Percentiles rank a stretch among this genome's conserved stretches.
phyloP scores from a whole-genome alignment of 2,113 vertebrate genomes.

The Mystacornis crossleyi region DNA sequence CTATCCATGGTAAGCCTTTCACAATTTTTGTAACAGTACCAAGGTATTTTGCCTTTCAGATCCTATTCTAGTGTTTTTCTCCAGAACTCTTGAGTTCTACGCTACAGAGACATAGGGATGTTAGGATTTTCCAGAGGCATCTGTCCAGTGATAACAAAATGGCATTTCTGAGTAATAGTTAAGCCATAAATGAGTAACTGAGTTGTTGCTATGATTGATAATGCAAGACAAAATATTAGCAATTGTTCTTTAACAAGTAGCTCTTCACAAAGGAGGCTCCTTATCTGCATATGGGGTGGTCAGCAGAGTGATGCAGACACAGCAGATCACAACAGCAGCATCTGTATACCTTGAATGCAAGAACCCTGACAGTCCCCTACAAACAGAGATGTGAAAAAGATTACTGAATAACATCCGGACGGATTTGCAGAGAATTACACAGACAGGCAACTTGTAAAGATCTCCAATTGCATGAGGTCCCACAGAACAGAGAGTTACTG shows the following conservation, averaged over 20 bases:
- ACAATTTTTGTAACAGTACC: background rate
- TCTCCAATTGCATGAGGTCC: background rate
- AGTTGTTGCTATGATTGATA: background rate
- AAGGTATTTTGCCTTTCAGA: background rate
- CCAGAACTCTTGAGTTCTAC: background rate
- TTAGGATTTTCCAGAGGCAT: background rate
- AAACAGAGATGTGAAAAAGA: background rate
- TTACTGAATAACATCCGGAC: background rate
- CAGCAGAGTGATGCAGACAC: background rate
- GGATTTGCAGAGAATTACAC: background rate
- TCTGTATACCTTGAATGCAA: background rate
- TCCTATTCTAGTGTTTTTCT: background rate
- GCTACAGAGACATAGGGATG: background rate
- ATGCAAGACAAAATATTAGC: background rate
- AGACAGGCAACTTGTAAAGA: background rate
- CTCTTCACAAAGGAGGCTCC: background rate
- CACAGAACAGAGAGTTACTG: background rate
- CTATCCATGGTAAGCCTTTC: background rate
- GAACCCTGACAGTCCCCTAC: background rate
- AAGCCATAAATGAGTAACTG: background rate
- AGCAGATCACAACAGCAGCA: background rate
- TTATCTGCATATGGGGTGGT: accelerated
- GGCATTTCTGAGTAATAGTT: background rate
- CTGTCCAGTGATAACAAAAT: background rate
- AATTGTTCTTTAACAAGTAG: background rate